Percentiles rank a stretch among this genome's conserved stretches.
Conservation (phyloP, 2,113 vertebrate species). For the Pluvialis apricaria region DNA sequence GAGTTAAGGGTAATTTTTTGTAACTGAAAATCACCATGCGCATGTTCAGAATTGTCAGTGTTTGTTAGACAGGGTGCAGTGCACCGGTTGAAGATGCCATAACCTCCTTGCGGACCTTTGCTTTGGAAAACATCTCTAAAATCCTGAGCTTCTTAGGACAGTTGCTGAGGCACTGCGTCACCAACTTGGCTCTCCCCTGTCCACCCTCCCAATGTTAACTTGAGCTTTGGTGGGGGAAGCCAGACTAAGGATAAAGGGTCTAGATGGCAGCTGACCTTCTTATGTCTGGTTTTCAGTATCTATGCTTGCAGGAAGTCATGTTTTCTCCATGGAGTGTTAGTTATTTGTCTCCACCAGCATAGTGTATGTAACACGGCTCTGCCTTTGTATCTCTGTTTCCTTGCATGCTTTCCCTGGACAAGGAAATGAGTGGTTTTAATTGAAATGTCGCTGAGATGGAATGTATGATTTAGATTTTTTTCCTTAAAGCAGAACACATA, state of each 20-base stretch:
- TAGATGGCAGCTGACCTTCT: neutral
- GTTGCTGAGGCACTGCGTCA: neutral
- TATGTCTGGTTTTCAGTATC: neutral
- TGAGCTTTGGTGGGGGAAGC: neutral
- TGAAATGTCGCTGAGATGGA: neutral
- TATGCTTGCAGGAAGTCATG: neutral
- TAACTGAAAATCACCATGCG: neutral
- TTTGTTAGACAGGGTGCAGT: neutral
- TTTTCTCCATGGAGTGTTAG: neutral
- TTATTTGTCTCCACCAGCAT: neutral
- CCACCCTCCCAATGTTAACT: neutral
- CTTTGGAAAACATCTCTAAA: neutral
- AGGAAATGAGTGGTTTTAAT: neutral
- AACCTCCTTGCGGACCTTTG: neutral
- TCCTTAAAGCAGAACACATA: neutral
- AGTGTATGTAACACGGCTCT: neutral
- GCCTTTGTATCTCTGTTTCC: neutral
- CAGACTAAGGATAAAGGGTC: neutral
- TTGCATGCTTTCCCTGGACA: neutral
- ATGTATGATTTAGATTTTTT: neutral
- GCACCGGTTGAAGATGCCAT: fast-evolving
- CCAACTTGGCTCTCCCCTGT: neutral
- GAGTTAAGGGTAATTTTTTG: neutral
- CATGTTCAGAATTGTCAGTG: neutral
- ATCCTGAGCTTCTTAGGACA: neutral